These are phyloP conservation scores for Podarcis siculus DNA, from an alignment of 2,797 vertebrate genomes.

Conservation along the genomic window DNA sequence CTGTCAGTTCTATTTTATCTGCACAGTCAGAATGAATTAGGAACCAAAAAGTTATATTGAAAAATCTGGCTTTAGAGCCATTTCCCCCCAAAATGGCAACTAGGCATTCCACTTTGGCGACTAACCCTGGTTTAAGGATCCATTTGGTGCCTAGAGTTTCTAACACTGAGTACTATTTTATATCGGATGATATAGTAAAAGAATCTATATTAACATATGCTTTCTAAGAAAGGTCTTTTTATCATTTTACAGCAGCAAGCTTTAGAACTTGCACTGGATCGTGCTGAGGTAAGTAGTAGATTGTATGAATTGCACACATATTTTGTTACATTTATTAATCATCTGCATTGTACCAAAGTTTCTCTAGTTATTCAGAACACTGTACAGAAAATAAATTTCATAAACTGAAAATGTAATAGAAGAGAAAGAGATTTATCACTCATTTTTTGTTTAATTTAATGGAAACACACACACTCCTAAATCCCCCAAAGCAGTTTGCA, in stretches of 20 bases:
- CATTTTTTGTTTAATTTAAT: not conserved
- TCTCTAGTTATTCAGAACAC: not conserved
- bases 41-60: no score
- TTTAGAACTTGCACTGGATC: constrained; percentile 98
- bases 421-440: not conserved
- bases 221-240: constrained; percentile 49
- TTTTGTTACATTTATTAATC: not conserved
- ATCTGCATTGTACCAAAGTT: not conserved
- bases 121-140: no score
- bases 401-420: not conserved
- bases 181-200: not conserved
- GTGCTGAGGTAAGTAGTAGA: constrained; percentile 90
- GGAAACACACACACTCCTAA: not conserved
- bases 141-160: no score
- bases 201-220: constrained; percentile 12
- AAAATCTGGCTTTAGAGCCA: no score
- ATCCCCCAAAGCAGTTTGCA: not conserved
- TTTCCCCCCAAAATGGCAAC: no score
- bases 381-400: not conserved
- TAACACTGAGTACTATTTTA: no score
- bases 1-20: no score
- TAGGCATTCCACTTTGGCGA: no score
- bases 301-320: constrained; percentile 42
- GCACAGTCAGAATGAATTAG: no score
- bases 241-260: constrained; percentile 88